phyloP scores from a whole-genome alignment of 2,888 invertebrate genomes.

The Acrobeloides nanus region DNA sequence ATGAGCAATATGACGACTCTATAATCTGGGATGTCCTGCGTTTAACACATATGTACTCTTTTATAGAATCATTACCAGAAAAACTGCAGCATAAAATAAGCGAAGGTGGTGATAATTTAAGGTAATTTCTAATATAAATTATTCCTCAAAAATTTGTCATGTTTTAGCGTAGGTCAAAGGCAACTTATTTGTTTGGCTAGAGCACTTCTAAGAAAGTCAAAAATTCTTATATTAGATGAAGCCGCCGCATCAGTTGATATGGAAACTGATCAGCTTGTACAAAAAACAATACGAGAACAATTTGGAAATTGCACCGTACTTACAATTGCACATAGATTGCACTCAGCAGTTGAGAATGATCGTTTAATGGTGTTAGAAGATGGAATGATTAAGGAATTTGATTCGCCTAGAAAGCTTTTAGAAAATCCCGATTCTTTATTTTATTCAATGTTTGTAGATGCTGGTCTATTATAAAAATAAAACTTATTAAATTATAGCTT shows the following conservation, averaged over 20 bases:
- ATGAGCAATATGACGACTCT: constrained; percentile 64
- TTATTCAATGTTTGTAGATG: constrained; percentile 56
- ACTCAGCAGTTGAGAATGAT: constrained; percentile 82
- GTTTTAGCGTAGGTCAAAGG: constrained; percentile 36
- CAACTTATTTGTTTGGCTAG: constrained; percentile 40
- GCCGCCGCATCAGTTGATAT: constrained; percentile 61
- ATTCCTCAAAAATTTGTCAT: neutral
- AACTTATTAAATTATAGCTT: constrained; percentile 3
- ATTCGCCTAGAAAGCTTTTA: constrained; percentile 54
- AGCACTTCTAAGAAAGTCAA: constrained; percentile 28
- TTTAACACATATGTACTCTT: constrained; percentile 67
- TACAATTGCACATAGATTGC: constrained; percentile 71
- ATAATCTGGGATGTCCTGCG: constrained; percentile 68
- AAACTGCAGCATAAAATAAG: constrained; percentile 74
- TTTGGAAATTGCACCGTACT: constrained; percentile 64
- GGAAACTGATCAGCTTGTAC: constrained; percentile 54
- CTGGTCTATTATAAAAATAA: constrained; percentile 21
- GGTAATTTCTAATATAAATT: neutral
- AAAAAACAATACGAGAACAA: constrained; percentile 66
- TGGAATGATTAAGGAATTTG: constrained; percentile 56
- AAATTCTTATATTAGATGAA: constrained; percentile 45
- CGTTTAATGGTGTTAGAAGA: constrained; percentile 56
- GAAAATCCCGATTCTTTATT: constrained; percentile 52
- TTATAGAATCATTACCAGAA: constrained; percentile 66
- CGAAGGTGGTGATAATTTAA: constrained; percentile 80